Conservation (phyloP, 2,888 invertebrate genomes). For the Ennomos fuscantarius region DNA sequence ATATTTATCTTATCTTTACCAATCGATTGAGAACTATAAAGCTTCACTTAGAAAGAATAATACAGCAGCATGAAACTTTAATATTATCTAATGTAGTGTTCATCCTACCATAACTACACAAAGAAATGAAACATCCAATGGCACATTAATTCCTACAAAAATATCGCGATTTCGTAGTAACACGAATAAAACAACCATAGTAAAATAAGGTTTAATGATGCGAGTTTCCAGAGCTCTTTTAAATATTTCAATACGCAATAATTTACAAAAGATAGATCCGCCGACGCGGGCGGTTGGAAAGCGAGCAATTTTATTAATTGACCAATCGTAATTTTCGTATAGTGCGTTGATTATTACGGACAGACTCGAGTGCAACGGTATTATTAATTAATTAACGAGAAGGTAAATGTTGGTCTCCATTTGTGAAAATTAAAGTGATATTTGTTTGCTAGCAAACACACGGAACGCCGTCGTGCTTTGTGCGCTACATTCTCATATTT, state of each 20-base stretch:
- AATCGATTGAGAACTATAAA: too few relatives aligned
- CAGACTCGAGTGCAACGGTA: constrained; percentile 37
- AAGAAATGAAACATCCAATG: not conserved
- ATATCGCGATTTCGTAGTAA: constrained; percentile 18
- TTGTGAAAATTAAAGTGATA: constrained; percentile 38
- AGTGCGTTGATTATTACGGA: constrained; percentile 21
- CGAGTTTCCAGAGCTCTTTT: constrained; percentile 19
- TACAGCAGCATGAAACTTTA: too few relatives aligned
- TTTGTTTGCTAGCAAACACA: constrained; percentile 40
- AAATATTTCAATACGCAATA: constrained; percentile 32
- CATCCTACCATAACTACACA: too few relatives aligned
- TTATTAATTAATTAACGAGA: constrained; percentile 47
- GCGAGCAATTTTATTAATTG: constrained; percentile 37
- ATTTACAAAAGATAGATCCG: constrained; percentile 28
- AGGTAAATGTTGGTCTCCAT: constrained; percentile 40
- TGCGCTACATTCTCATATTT: not conserved
- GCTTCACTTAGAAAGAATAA: too few relatives aligned
- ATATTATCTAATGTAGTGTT: too few relatives aligned
- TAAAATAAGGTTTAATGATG: constrained; percentile 21
- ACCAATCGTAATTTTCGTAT: constrained; percentile 30
- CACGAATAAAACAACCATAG: constrained; percentile 25
- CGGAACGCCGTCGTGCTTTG: not conserved
- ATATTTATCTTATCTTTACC: too few relatives aligned
- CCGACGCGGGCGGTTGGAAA: constrained; percentile 12
- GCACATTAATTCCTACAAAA: constrained; percentile 1